Evolutionary conservation across 2,113 vertebrate genomes (phyloP), one percentile per base, ranked within the genome.

Genomic region (Aramus guarauna): DNA sequence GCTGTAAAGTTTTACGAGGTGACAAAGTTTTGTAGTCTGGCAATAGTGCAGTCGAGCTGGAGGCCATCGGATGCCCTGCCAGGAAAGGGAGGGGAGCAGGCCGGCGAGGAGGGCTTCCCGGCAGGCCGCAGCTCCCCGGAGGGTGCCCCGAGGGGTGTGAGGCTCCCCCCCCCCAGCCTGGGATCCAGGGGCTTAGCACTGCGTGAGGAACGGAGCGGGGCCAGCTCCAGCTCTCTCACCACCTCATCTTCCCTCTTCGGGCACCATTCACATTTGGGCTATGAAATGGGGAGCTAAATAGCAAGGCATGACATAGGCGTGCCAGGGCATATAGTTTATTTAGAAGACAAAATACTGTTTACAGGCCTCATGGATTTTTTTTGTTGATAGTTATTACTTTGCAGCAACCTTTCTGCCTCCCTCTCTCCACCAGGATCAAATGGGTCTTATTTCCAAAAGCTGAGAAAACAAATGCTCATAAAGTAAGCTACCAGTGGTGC

Each of bases 1-100:
- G 0, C 83, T 48, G 66, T 96, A 92, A 97, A 95, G 48, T 95
- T 96, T 96, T 94, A 96, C 1, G 60, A 92, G 83, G 88, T 85
- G 92, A 87, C 88, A 72, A 93, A 84, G 66, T 92, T 95, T 88
- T 84, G 74, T 81, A 91, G 83, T 80, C 92, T 95, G 94, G 83
- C 92, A 94, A 56, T 48, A 66, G 56, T 0, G 1, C 52, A 32
- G 86, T 83, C 2, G 1, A 91, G 64, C 79, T 87, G 85, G 68
- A 95, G 73, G 22, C 60, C 20, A 6, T 74, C 0, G 0, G 17
- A 26, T 74, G 48, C 55, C 67, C 53, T 94, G 85, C 92, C 78
- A 79, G 89, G 81, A 95, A 84, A 78, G 48, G 43, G 56, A 85
- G 52, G 56, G n/a, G 74, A 82, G 34, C 26, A 64, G 53, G 32